These are phyloP conservation scores for Drosophila melanosoma DNA, from an alignment of 2,888 invertebrate genomes.

Conservation along the genomic window DNA sequence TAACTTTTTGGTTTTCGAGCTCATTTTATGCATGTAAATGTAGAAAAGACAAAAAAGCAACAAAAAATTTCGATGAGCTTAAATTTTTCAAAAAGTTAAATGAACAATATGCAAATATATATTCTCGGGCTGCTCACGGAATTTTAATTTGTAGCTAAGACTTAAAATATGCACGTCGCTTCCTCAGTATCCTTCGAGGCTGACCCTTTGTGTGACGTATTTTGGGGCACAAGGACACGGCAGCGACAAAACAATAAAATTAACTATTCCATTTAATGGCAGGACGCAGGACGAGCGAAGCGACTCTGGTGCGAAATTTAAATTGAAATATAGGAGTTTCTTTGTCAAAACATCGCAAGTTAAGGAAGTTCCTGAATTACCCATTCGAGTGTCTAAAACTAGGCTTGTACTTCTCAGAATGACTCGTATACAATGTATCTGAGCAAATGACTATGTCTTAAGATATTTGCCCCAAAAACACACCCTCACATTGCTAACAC, in stretches of 20 bases:
- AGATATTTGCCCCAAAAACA: constrained; percentile 1
- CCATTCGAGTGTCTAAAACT: constrained; percentile 5
- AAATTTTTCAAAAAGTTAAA: constrained; percentile 45
- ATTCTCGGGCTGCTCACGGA: constrained; percentile 61
- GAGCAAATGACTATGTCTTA: constrained; percentile 2
- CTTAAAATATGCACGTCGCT: constrained; percentile 65
- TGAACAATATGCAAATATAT: constrained; percentile 74
- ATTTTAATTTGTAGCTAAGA: constrained; percentile 74
- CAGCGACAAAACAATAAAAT: constrained; percentile 68
- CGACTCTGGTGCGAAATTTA: neutral
- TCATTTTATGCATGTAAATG: constrained; percentile 7
- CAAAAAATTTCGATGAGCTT: constrained; percentile 45
- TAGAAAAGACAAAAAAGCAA: neutral
- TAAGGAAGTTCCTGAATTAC: constrained; percentile 16
- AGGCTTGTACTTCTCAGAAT: constrained; percentile 14
- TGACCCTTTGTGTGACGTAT: constrained; percentile 75
- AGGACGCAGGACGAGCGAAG: constrained; percentile 54
- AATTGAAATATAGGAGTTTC: constrained; percentile 28
- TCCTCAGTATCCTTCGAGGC: neutral
- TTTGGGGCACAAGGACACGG: constrained; percentile 51
- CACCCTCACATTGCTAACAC: constrained; percentile 57
- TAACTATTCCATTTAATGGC: constrained; percentile 80
- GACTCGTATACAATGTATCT: neutral
- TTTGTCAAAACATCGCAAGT: constrained; percentile 23
- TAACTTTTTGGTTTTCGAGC: constrained; percentile 53